Evolutionary conservation across 1,140 invertebrate genomes (phyloP).

Genomic region (Belonocnema kinseyi): DNA sequence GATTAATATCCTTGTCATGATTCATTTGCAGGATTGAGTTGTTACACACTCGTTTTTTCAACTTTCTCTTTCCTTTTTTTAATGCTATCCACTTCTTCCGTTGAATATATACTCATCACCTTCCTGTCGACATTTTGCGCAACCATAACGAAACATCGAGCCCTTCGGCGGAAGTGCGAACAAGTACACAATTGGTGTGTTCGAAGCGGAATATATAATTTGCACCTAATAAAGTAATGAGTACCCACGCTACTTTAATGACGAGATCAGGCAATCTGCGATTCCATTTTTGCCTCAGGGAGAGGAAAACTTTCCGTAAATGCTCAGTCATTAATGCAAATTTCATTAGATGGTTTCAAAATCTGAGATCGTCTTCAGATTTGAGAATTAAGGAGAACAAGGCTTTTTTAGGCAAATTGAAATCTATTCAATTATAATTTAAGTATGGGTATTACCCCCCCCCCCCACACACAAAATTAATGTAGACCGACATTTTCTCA

Average conservation of each 20-base stretch:
- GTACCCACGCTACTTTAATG: constrained; percentile 31
- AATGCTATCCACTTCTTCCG: constrained; percentile 8
- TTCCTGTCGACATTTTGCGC: constrained; percentile 33
- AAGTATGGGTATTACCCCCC: no score
- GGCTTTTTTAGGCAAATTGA: no score
- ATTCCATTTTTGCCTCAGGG: constrained; percentile 40
- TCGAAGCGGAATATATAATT: constrained; percentile 45
- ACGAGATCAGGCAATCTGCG: constrained; percentile 39
- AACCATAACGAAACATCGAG: constrained; percentile 41
- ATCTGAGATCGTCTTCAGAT: no score
- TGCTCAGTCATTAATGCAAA: not conserved
- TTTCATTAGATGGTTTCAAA: no score
- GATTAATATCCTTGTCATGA: constrained; percentile 5
- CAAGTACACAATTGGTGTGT: constrained; percentile 24
- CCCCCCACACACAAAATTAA: no score
- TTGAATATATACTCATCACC: constrained; percentile 21
- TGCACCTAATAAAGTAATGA: constrained; percentile 55
- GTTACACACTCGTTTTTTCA: constrained; percentile 1
- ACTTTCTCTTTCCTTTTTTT: constrained; percentile 5
- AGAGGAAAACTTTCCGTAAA: constrained; percentile 32
- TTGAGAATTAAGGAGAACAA: no score
- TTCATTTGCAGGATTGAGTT: not conserved
- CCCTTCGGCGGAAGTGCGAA: constrained; percentile 41
- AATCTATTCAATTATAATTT: no score
- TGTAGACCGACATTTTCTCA: no score